phyloP scores from a whole-genome alignment of 1,140 invertebrate genomes.

The Macrosteles quadrilineatus region DNA sequence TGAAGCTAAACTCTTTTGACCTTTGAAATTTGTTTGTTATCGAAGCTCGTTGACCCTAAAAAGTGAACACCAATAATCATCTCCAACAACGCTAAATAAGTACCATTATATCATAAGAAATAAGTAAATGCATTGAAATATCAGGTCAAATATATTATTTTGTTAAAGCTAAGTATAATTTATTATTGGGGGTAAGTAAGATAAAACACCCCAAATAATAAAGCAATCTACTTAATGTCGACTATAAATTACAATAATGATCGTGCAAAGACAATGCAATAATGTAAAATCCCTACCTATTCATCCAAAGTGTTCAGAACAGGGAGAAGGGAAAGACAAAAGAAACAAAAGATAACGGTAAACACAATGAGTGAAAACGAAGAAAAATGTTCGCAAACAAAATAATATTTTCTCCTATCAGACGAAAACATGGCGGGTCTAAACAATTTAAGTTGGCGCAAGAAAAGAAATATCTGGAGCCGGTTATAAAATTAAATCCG shows the following conservation, averaged over 20 bases:
- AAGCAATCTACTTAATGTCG: neutral
- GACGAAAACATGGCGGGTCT: slow-evolving; percentile 2
- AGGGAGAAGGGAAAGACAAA: neutral
- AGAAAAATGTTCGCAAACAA: slow-evolving; percentile 13
- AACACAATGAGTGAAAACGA: neutral
- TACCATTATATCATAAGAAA: too few species aligned
- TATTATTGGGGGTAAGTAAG: too few species aligned
- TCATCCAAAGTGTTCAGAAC: too few species aligned
- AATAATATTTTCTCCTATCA: slow-evolving; percentile 12
- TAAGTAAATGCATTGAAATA: too few species aligned
- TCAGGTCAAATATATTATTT: too few species aligned
- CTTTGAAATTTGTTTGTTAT: too few species aligned
- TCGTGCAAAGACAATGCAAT: neutral
- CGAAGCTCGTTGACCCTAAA: too few species aligned
- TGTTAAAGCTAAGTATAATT: too few species aligned
- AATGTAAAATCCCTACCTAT: neutral
- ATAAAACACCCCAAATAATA: too few species aligned
- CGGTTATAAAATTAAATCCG: slow-evolving; percentile 16
- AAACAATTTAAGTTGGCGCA: slow-evolving; percentile 16
- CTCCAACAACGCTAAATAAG: too few species aligned
- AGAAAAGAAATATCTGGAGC: neutral
- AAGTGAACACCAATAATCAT: too few species aligned
- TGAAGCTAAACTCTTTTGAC: too few species aligned
- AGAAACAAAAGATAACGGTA: slow-evolving; percentile 8
- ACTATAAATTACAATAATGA: neutral